A percentile compares a stretch with the other conserved stretches of the same genome.
These are phyloP conservation scores for Dolichallabes microphthalmus DNA, from an alignment of 2,113 vertebrate genomes.

Conservation along the genomic window DNA sequence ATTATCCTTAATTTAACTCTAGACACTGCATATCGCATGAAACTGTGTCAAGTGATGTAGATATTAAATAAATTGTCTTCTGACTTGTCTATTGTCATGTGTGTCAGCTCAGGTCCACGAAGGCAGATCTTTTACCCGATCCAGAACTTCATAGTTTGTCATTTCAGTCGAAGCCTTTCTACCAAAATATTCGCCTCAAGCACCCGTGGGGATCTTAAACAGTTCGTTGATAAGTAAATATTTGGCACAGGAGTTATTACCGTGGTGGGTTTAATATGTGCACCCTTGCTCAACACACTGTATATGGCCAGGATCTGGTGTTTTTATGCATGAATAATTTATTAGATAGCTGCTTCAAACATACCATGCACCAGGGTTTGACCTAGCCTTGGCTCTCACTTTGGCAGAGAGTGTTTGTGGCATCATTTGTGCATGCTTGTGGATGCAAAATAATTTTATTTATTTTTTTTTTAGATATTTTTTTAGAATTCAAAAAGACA, in stretches of 20 bases:
- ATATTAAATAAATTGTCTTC: slow-evolving; percentile 75
- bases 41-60: slow-evolving; percentile 86
- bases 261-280: neutral
- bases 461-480: too few species aligned
- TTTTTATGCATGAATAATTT: too few species aligned
- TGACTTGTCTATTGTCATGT: neutral
- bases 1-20: slow-evolving; percentile 71
- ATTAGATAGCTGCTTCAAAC: neutral
- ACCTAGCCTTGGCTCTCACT: neutral
- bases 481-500: too few species aligned
- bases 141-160: too few species aligned
- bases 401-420: too few species aligned
- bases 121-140: neutral
- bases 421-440: too few species aligned
- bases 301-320: neutral
- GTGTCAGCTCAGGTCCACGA: neutral
- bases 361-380: neutral
- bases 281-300: neutral
- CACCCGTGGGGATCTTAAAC: neutral
- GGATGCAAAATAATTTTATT: too few species aligned
- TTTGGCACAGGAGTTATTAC: neutral
- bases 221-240: neutral
- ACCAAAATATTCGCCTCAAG: neutral
- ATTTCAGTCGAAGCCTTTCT: neutral
- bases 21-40: slow-evolving; percentile 89